Base-by-base conservation (phyloP, 2,888 invertebrate genomes). In the Cenopis cana region DNA sequence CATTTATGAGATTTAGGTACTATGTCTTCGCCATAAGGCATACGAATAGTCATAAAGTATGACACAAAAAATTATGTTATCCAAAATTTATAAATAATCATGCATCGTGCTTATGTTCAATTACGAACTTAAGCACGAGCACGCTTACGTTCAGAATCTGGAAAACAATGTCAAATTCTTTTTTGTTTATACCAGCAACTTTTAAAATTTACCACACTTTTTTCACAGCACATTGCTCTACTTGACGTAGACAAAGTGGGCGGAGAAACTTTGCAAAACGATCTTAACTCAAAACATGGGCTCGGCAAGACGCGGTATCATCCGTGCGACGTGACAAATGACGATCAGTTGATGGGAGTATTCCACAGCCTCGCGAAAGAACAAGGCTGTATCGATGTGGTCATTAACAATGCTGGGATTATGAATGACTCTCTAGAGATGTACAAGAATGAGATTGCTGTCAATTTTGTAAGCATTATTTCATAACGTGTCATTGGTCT, bases 331-430 rank as follows among this genome's bases (percentile, higher is more conserved):
- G 81, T 84, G 18, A 81, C 82, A 0, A 76, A 79, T 4, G 81
- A 83, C 5, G 79, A 80, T 0, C 73, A 81, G 66, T 73, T 87
- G 3, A 69, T 77, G n/a, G 74, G 50, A 3, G 81, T 77, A 1
- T 83, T 81, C 54, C 75, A 82, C 4, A 65, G 57, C 49, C 75
- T 79, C 0, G 69, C 75, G 38, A 72, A 79, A 8, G 75, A 78
- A 0, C 69, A 80, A 6, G 81, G 77, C 0, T 73, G 74, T 54
- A 77, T 85, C 17, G 85, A 87, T 62, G 70, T 84, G 0, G 79
- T 87, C 9, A 73, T 87, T 3, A 87, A 87, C 55, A 84, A 84
- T 60, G 87, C 87, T 46, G 87, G 82, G 1, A 81, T 82, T 14
- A 78, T 78, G 61, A 79, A 84, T 65, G 83, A 84, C 41, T 75